phyloP scores from a whole-genome alignment of 30 jellyfish, hydroid and myxozoan species.

The Aurelia sp. region DNA sequence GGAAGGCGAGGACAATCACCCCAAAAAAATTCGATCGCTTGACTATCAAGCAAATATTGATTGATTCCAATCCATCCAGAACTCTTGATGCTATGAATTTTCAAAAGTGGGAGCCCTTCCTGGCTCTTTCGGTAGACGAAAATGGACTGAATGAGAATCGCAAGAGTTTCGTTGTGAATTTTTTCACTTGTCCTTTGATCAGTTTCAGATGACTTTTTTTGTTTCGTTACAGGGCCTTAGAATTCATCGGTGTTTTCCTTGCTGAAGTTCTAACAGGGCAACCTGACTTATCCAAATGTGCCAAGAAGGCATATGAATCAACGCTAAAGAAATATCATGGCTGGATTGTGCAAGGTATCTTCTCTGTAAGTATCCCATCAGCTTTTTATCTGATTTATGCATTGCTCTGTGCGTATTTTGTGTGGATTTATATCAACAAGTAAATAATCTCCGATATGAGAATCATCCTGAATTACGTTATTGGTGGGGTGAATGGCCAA shows the following conservation, averaged over 20 bases:
- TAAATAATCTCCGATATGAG: not conserved
- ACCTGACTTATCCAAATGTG: constrained; percentile 82
- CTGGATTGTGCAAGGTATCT: constrained; percentile 98
- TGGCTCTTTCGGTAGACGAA: no score
- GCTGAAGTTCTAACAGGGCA: constrained; percentile 95
- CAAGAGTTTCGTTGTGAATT: not conserved
- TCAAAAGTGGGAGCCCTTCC: no score
- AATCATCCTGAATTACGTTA: no score
- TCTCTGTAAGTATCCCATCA: constrained; percentile 69
- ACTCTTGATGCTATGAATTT: no score
- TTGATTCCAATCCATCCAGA: no score
- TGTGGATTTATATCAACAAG: not conserved
- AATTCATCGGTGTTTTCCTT: constrained; percentile 88
- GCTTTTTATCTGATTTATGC: not conserved
- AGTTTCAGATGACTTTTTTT: not conserved
- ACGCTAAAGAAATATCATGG: constrained; percentile 95
- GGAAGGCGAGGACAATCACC: no score
- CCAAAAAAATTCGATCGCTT: no score
- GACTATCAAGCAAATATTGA: no score
- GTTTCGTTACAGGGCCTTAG: constrained; percentile 77
- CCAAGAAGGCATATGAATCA: constrained; percentile 95
- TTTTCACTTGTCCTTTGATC: not conserved
- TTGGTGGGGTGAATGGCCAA: no score
- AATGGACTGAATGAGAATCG: no score
- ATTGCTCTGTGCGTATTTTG: not conserved